Evolutionary conservation across 2,888 invertebrate species (phyloP).

Genomic region (Drosophila acutilabella): DNA sequence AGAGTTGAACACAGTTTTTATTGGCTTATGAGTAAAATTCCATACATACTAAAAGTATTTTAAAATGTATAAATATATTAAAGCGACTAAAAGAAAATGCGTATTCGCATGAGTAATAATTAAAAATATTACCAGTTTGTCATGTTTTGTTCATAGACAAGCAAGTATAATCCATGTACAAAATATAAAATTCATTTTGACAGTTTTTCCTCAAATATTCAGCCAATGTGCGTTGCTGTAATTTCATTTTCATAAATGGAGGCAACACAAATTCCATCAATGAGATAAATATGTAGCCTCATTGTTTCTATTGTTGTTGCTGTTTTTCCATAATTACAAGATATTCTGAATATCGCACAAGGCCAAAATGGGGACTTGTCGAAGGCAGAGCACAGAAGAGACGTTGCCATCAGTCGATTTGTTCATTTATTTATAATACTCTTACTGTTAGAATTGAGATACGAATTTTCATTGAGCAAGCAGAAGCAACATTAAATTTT

Average conservation of each 20-base stretch:
- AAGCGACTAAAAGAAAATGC: not conserved
- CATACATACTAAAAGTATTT: too few species aligned
- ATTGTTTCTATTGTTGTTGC: conserved; percentile 29
- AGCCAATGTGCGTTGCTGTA: conserved; percentile 35
- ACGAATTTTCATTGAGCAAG: not conserved
- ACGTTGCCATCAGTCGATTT: conserved; percentile 33
- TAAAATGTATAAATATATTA: too few species aligned
- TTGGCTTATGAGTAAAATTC: too few species aligned
- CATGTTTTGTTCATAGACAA: conserved; percentile 2
- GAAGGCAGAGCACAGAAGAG: conserved; percentile 30
- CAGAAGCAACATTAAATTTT: too few species aligned
- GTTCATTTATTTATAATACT: conserved; percentile 28
- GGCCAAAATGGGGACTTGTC: conserved; percentile 62
- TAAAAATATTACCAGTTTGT: conserved; percentile 26
- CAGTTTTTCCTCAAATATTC: conserved; percentile 42
- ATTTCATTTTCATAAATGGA: conserved; percentile 50
- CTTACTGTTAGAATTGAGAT: not conserved
- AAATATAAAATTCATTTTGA: conserved; percentile 31
- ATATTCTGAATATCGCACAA: conserved; percentile 73
- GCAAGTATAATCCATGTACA: conserved; percentile 27
- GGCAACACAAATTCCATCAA: conserved; percentile 47
- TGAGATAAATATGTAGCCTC: conserved; percentile 64
- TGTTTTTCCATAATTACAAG: conserved; percentile 73
- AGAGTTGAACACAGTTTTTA: not conserved
- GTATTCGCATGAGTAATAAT: conserved; percentile 56